A percentile compares a stretch with the other conserved stretches of the same genome.
Conservation (phyloP, 1,140 invertebrate genomes). For the Trinorchestia longiramus region DNA sequence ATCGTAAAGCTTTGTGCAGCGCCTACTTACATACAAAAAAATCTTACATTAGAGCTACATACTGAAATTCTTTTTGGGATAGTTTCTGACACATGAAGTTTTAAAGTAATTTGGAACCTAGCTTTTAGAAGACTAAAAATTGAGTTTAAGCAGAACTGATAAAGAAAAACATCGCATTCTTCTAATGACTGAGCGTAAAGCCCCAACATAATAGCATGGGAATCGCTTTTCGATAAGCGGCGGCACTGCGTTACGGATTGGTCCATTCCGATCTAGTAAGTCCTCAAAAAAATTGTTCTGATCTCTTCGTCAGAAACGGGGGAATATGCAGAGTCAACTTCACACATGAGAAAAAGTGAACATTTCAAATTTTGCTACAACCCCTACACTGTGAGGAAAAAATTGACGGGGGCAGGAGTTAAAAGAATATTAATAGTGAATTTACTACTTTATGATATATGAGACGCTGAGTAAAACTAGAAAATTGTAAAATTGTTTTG, state of each 20-base stretch:
- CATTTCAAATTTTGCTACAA: not conserved
- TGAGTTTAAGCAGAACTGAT: not conserved
- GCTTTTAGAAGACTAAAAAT: not conserved
- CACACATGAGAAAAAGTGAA: not conserved
- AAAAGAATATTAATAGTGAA: too few species aligned
- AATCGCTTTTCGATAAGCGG: constrained; percentile 9
- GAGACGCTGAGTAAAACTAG: too few species aligned
- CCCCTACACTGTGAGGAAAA: too few species aligned
- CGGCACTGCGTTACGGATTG: not conserved
- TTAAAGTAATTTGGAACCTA: not conserved
- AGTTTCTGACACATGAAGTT: not conserved
- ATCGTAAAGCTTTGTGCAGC: too few species aligned
- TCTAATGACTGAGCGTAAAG: not conserved
- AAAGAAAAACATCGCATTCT: constrained; percentile 6
- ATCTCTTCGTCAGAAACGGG: not conserved
- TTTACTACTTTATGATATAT: too few species aligned
- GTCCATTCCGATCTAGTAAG: not conserved
- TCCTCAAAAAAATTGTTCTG: not conserved
- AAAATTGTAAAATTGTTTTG: too few species aligned
- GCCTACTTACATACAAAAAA: too few species aligned
- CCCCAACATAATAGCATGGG: not conserved
- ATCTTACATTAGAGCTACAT: too few species aligned
- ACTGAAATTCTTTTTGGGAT: too few species aligned
- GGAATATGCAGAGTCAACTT: not conserved
- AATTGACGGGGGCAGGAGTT: too few species aligned